Evolutionary conservation across 2,888 invertebrate species (phyloP).

Genomic region (Clepsis dumicolana): DNA sequence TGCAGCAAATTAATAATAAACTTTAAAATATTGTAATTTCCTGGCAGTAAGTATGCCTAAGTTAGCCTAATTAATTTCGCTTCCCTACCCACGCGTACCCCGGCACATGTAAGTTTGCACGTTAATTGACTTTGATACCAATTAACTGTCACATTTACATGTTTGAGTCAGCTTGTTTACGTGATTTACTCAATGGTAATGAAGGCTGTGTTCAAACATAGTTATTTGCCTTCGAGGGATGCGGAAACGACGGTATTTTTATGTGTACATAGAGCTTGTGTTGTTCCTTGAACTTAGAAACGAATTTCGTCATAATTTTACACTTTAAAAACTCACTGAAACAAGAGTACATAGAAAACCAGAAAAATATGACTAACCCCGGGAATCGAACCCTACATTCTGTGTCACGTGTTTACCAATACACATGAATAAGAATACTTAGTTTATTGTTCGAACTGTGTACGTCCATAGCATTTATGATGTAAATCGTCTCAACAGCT

Average conservation of each 20-base stretch:
- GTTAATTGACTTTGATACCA: slow-evolving; percentile 29
- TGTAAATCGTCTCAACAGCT: too few species aligned
- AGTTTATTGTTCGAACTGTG: too few species aligned
- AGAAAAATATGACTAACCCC: too few species aligned
- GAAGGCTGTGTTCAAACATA: slow-evolving; percentile 26
- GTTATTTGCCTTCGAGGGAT: neutral
- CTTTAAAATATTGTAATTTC: too few species aligned
- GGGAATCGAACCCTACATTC: too few species aligned
- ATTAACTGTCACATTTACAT: slow-evolving; percentile 25
- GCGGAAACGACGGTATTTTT: neutral
- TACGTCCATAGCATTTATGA: too few species aligned
- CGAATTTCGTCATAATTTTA: too few species aligned
- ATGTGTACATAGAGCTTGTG: neutral
- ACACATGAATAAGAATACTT: too few species aligned
- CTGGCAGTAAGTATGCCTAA: neutral
- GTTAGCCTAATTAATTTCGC: slow-evolving; percentile 6
- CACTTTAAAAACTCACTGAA: too few species aligned
- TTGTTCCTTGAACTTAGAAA: neutral
- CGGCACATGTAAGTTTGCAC: slow-evolving; percentile 4
- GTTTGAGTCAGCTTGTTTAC: slow-evolving; percentile 24
- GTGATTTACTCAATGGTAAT: slow-evolving; percentile 14
- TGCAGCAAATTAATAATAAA: too few species aligned
- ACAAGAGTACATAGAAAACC: too few species aligned
- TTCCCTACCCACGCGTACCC: neutral
- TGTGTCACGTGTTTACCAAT: too few species aligned